Evolutionary conservation across 2,113 vertebrate species (phyloP), one percentile per base, ranked within the genome.

Genomic region (Raja brachyura): DNA sequence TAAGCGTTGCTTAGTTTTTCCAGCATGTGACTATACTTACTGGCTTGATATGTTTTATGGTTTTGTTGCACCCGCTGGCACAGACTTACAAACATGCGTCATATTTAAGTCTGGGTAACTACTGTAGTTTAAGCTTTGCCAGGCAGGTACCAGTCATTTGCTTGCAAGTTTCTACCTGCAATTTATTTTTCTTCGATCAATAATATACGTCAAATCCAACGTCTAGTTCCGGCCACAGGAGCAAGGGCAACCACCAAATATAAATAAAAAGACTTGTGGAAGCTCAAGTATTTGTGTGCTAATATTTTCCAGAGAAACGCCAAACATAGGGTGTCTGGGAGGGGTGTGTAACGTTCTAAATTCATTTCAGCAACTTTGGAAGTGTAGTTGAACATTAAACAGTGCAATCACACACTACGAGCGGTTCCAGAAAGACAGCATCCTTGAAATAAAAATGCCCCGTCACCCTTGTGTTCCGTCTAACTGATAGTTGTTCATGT

Each of bases 1-100:
- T 70, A 48, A 48, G 66, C 22, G 73, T 54, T 74, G 90, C 66
- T 92, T 20, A 70, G 33, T 73, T 90, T 90, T 90, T 90, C 88
- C 88, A 73, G 14, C 31, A 10, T 70, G 88, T 90, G 31, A 70
- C 66, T 90, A 31, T 22, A 10, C 63, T 31, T 48, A 73, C 66
- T 25, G 18, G 39, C 20, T 25, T 70, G 20, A 9, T 39, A 31
- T 31, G 13, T 22, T 63, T 56, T 85, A 70, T 25, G 66, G 59
- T 16, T 92, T 70, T 48, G 18, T 39, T 92, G 39, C 33, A 73
- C 25, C 33, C 25, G 33, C 39, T 92, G 88, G 88, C 66, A 92
- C 33, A 20, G 63, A 31, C 3, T 48, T 39, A 0, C 7, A 6
- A 48, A 14, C 20, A 10, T 48, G 25, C 5, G 20, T 6, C 20